phyloP scores from a whole-genome alignment of 37 sponge, comb jelly and placozoan genomes.

The Haliclona indistincta region DNA sequence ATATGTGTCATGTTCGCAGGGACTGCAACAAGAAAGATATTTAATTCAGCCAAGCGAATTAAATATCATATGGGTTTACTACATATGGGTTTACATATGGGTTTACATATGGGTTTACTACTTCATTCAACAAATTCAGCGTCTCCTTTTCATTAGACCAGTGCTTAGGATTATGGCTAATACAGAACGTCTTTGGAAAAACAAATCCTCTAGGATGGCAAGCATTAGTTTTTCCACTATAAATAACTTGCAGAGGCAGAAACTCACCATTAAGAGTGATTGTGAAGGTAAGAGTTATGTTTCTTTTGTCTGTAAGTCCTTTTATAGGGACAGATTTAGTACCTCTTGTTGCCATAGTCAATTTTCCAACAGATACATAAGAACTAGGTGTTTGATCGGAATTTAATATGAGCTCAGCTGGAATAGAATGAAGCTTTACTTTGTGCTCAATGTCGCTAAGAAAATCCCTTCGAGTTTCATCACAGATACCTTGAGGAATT shows the following conservation, averaged over 20 bases:
- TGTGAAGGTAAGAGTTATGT: constrained; percentile 45
- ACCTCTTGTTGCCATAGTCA: constrained; percentile 45
- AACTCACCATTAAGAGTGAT: constrained; percentile 32
- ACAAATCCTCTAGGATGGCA: constrained; percentile 28
- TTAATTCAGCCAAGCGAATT: background rate
- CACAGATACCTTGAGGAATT: background rate
- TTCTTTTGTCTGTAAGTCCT: constrained; percentile 44
- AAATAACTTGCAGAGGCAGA: constrained; percentile 52
- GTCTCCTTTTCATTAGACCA: constrained; percentile 56
- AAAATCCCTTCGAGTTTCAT: constrained; percentile 9
- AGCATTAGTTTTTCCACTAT: constrained; percentile 64
- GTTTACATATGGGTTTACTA: constrained; percentile 50
- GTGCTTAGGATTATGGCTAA: constrained; percentile 38
- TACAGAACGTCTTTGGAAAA: constrained; percentile 38
- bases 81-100: background rate
- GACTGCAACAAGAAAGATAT: constrained; percentile 48
- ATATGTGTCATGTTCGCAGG: constrained; percentile 70
- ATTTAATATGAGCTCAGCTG: constrained; percentile 55
- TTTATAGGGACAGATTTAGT: constrained; percentile 23
- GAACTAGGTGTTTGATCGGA: constrained; percentile 55
- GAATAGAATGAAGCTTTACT: constrained; percentile 24
- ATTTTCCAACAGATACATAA: constrained; percentile 50
- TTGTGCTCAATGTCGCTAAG: constrained; percentile 24
- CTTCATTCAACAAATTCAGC: constrained; percentile 36
- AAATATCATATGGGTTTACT: background rate